A percentile compares a stretch with the other conserved stretches of the same genome.
Conservation (phyloP, 2,888 invertebrate species). For the Syrphus vitripennis region DNA sequence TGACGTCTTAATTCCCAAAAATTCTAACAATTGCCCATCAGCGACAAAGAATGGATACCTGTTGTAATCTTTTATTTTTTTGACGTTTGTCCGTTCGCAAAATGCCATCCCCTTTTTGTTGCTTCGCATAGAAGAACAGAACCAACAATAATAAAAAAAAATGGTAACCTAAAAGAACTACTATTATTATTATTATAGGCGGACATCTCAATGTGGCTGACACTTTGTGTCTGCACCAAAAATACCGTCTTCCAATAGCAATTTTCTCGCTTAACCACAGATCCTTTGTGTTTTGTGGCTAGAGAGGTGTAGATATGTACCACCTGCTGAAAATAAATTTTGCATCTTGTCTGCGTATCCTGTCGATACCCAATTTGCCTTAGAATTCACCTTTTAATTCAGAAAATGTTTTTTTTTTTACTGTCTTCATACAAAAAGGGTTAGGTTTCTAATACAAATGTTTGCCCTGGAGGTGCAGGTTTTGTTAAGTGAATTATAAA, state of each 20-base stretch:
- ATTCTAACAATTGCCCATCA: constrained; percentile 51
- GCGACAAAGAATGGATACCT: constrained; percentile 34
- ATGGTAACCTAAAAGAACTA: constrained; percentile 25
- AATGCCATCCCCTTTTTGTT: constrained; percentile 35
- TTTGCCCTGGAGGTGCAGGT: constrained; percentile 22
- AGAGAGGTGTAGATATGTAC: not conserved
- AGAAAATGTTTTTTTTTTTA: not conserved
- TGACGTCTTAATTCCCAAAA: constrained; percentile 69
- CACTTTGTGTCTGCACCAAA: constrained; percentile 50
- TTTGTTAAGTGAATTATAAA: constrained; percentile 26
- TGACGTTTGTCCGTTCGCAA: constrained; percentile 8
- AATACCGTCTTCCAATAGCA: constrained; percentile 16
- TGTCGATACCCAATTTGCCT: constrained; percentile 68
- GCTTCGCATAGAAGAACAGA: constrained; percentile 18
- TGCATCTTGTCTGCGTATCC: constrained; percentile 70
- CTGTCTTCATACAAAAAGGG: constrained; percentile 10
- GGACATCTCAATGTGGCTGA: constrained; percentile 70
- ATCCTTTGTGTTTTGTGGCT: constrained; percentile 9
- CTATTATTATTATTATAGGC: constrained; percentile 68
- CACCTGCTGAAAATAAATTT: constrained; percentile 66
- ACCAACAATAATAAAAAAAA: not conserved
- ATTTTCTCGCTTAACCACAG: constrained; percentile 45
- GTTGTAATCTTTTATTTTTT: constrained; percentile 23
- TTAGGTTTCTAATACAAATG: constrained; percentile 58
- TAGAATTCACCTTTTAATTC: constrained; percentile 50